Percentiles rank a stretch among this genome's conserved stretches.
These are phyloP conservation scores for Coregonus sp. DNA, from an alignment of 2,797 vertebrate genomes.

Conservation along the genomic window DNA sequence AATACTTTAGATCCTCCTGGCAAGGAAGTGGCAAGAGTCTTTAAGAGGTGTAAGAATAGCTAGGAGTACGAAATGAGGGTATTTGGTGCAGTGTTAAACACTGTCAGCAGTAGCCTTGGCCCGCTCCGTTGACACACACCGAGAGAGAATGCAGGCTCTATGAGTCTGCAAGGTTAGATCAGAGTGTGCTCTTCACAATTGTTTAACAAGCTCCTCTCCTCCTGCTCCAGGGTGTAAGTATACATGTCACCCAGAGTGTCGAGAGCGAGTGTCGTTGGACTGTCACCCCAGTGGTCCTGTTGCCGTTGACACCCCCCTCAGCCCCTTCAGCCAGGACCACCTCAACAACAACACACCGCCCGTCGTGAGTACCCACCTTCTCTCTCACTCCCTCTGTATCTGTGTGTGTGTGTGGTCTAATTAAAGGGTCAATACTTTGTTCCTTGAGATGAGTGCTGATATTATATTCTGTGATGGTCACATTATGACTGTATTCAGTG, in stretches of 20 bases:
- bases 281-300: slow-evolving; percentile 45
- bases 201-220: neutral
- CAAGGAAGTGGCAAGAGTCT: neutral
- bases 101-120: neutral
- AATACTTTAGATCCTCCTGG: neutral
- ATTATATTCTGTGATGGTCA: too few species aligned
- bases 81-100: neutral
- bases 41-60: neutral
- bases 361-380: slow-evolving; percentile 32
- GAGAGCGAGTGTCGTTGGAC: slow-evolving; percentile 49
- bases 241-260: slow-evolving; percentile 58
- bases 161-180: neutral
- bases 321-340: slow-evolving; percentile 43
- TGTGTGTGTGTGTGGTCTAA: slow-evolving; percentile 1
- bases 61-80: neutral
- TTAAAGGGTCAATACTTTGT: too few species aligned
- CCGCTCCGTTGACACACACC: neutral
- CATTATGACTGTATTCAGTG: too few species aligned
- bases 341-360: slow-evolving; percentile 54
- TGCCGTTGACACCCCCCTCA: slow-evolving; percentile 26
- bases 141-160: neutral
- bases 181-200: neutral
- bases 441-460: too few species aligned
- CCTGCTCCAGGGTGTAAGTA: slow-evolving; percentile 56
- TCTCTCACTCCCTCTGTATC: neutral